Base-by-base conservation (phyloP, 2,113 vertebrate species). In the Menura novaehollandiae region DNA sequence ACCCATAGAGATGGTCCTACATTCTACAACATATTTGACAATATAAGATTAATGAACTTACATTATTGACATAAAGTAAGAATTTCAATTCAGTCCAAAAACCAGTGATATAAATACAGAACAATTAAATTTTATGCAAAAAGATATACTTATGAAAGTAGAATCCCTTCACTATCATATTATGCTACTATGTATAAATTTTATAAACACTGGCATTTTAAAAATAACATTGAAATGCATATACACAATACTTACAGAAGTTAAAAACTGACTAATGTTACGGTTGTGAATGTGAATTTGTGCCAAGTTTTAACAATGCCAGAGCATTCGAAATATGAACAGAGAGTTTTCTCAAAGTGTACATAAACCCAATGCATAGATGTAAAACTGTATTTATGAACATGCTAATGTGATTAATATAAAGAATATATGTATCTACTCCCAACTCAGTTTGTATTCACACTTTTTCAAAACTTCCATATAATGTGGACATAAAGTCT, bases 1-100 rank as follows among this genome's bases (percentile, higher is more conserved):
- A 24, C 98, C 98, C 98, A 98, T 98, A 16, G 98, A 98, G 79
- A 98, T 98, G 32, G 97, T 97, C 71, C 96, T 95, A 73, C 98
- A 98, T 84, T 97, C 98, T 98, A 47, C 20, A 97, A 97, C 11
- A 95, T 9, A 94, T 47, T 67, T 68, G 80, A 96, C 30, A 87
- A 43, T 19, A 55, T 16, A 27, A 17, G 26, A 28, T 55, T 71
- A 93, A 80, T 88, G 53, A 60, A 63, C 8, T 59, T 68, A 69
- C 2, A 33, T 55, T 64, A 49, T 51, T 88, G 13, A 52, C 11
- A 56, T 84, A 92, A 72, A 39, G 20, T 35, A 83, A 75, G 35
- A 68, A 52, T 79, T 83, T 73, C 46, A 88, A 75, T 53, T 81
- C 35, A 55, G 33, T 59, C 11, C 1, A 47, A 59, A 76, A 49